A percentile compares a stretch with the other conserved stretches of the same genome.
These are phyloP conservation scores for Peromyscus polionotus DNA, from an alignment of 2,113 vertebrate species.

Conservation along the genomic window DNA sequence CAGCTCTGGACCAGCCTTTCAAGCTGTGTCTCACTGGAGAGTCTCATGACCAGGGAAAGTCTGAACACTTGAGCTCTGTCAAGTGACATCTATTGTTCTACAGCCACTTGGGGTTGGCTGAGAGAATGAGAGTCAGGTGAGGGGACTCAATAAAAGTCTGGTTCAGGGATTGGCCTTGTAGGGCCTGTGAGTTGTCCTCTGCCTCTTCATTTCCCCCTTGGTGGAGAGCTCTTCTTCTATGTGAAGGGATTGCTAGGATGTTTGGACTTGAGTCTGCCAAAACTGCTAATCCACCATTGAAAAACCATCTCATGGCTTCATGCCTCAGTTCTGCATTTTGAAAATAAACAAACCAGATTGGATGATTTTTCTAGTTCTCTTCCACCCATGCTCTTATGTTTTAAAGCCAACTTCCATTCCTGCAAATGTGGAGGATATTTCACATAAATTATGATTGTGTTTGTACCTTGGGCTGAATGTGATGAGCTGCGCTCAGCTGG, in stretches of 20 bases:
- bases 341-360: constrained; percentile 29
- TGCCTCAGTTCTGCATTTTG: neutral
- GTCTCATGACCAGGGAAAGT: neutral
- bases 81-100: neutral
- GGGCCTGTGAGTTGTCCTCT: neutral
- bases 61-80: constrained; percentile 5
- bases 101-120: neutral
- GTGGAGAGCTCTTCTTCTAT: neutral
- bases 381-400: neutral
- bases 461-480: neutral
- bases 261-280: neutral
- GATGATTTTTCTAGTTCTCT: neutral
- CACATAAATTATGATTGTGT: neutral
- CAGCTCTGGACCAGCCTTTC: constrained; percentile 4
- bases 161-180: neutral
- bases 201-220: neutral
- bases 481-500: neutral
- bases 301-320: neutral
- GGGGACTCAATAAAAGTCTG: neutral
- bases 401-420: neutral
- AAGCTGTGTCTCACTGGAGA: neutral
- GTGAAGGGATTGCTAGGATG: neutral
- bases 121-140: neutral
- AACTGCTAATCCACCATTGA: neutral
- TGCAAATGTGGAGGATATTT: neutral